phyloP scores from a whole-genome alignment of 2,797 vertebrate genomes.

The Danio kyathit region DNA sequence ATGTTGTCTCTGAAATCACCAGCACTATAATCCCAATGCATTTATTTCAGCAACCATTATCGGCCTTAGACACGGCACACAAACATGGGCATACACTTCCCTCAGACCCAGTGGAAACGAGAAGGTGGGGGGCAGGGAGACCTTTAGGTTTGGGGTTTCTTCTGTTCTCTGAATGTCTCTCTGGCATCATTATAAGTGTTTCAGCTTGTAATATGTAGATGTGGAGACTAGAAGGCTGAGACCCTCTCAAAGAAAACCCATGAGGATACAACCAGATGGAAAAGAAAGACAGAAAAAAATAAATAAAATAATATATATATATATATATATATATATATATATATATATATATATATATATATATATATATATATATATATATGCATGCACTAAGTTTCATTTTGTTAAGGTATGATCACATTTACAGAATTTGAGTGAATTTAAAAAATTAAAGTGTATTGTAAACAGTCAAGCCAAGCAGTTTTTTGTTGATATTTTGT shows the following conservation, averaged over 20 bases:
- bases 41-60: conserved; percentile 73
- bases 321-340: too few species aligned
- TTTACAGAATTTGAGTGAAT: neutral
- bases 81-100: conserved; percentile 62
- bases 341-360: too few species aligned
- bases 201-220: conserved; percentile 31
- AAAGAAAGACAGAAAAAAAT: neutral
- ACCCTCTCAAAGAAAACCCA: neutral
- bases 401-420: neutral
- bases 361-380: too few species aligned
- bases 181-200: conserved; percentile 60
- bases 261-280: neutral
- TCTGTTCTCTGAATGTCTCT: conserved; percentile 44
- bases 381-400: neutral
- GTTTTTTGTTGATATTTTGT: too few species aligned
- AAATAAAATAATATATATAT: neutral
- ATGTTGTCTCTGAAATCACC: conserved; percentile 75
- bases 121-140: conserved; percentile 41
- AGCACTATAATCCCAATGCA: conserved; percentile 72
- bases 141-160: conserved; percentile 41
- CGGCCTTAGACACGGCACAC: conserved; percentile 67
- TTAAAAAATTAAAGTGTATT: neutral
- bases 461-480: too few species aligned
- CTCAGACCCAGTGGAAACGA: conserved; percentile 54
- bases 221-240: conserved; percentile 24